phyloP scores from a whole-genome alignment of 2,797 vertebrate species.

The Oceanodroma leucorhoa region DNA sequence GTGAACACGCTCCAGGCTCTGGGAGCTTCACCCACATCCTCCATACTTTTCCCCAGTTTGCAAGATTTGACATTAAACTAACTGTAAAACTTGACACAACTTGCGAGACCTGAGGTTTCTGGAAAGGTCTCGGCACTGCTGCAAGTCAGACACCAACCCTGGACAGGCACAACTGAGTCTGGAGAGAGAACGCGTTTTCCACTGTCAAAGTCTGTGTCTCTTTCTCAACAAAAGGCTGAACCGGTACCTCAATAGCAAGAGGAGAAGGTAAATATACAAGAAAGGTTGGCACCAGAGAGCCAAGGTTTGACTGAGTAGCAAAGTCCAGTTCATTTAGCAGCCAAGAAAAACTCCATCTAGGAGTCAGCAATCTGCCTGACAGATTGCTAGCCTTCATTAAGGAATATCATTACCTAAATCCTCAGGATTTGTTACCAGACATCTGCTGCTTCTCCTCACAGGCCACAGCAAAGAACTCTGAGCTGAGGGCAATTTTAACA shows the following conservation, averaged over 20 bases:
- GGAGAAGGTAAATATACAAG: not conserved
- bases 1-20: fast-evolving
- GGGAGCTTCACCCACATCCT: not conserved
- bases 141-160: not conserved
- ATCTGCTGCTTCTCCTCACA: not conserved
- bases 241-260: not conserved
- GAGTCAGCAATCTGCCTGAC: not conserved
- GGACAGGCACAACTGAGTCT: not conserved
- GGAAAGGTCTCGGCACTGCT: not conserved
- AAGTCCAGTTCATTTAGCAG: not conserved
- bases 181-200: not conserved
- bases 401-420: not conserved
- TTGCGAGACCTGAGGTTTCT: not conserved
- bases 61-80: too few species aligned
- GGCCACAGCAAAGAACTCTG: not conserved
- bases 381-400: not conserved
- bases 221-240: not conserved
- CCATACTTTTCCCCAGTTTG: not conserved
- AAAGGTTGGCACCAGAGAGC: not conserved
- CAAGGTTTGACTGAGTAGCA: not conserved
- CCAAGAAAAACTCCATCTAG: not conserved
- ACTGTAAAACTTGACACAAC: not conserved
- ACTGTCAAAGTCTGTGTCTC: fast-evolving
- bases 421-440: not conserved
- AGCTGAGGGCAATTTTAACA: not conserved